Conservation (phyloP, 1,140 invertebrate genomes). For the Drosophila bipectinata region DNA sequence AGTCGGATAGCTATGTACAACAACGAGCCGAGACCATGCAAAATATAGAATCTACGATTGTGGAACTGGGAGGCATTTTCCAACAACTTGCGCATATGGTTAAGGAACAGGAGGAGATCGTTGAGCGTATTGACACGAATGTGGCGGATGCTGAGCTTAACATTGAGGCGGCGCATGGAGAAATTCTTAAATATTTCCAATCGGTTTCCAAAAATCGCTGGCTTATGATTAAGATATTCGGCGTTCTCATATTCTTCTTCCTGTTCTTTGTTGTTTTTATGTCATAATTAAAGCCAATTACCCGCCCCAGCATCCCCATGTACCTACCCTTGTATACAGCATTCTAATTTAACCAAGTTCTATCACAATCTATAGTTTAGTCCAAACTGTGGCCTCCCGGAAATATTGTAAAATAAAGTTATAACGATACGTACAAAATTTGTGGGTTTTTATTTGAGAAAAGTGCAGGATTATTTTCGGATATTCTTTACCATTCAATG, state of each 20-base stretch:
- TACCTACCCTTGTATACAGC: slow-evolving; percentile 31
- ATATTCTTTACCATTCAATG: not conserved
- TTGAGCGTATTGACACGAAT: slow-evolving; percentile 98
- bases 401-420: slow-evolving; percentile 70
- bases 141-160: slow-evolving; percentile 98
- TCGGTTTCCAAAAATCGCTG: slow-evolving; percentile 98
- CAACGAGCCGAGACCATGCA: slow-evolving; percentile 99
- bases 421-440: slow-evolving; percentile 50
- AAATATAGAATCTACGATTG: slow-evolving; percentile 99
- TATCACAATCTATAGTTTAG: slow-evolving; percentile 43
- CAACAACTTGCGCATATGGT: slow-evolving; percentile 99
- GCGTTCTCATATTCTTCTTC: slow-evolving; percentile 99
- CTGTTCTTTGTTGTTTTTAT: slow-evolving; percentile 99
- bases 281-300: slow-evolving; percentile 85
- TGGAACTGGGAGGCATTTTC: slow-evolving; percentile 99
- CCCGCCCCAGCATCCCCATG: slow-evolving; percentile 23
- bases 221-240: slow-evolving; percentile 99
- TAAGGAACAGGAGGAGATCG: slow-evolving; percentile 99
- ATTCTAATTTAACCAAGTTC: slow-evolving; percentile 41
- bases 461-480: too few species aligned
- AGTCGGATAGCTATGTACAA: slow-evolving; percentile 95
- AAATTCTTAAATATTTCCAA: slow-evolving; percentile 99
- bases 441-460: not conserved
- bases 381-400: slow-evolving; percentile 41
- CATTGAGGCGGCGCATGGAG: slow-evolving; percentile 98